Percentiles rank a stretch among this genome's conserved stretches.
Conservation (phyloP, 2,797 vertebrate species). For the Melanotaenia maccullochi region DNA sequence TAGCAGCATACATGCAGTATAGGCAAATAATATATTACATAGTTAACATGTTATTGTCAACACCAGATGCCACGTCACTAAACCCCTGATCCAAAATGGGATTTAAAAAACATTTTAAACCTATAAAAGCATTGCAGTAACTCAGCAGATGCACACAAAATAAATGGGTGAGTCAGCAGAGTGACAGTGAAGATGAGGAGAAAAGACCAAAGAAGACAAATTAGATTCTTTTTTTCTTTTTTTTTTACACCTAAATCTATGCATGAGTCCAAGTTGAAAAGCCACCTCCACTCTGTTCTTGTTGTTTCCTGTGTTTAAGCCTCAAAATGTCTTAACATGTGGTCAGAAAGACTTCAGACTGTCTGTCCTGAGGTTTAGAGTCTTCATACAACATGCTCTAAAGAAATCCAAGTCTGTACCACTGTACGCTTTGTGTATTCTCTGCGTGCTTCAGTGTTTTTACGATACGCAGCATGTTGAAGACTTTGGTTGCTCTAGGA, state of each 20-base stretch:
- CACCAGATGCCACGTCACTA: conserved; percentile 38
- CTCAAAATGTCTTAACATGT: conserved; percentile 24
- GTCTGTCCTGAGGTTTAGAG: conserved; percentile 38
- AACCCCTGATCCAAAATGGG: conserved; percentile 13
- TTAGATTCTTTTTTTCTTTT: background rate
- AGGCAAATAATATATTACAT: conserved; percentile 27
- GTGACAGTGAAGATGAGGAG: background rate
- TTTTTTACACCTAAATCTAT: conserved; percentile 24
- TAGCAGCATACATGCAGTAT: conserved; percentile 17
- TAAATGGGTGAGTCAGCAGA: background rate
- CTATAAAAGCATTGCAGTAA: conserved; percentile 45
- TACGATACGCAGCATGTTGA: conserved; percentile 87
- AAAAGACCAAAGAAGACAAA: background rate
- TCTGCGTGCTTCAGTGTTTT: conserved; percentile 13
- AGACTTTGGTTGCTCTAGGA: conserved; percentile 84
- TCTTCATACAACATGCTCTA: conserved; percentile 2
- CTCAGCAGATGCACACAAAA: conserved; percentile 25
- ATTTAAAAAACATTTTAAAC: background rate
- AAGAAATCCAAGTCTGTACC: conserved; percentile 26
- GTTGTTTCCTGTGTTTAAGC: conserved; percentile 12
- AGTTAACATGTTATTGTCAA: conserved; percentile 33
- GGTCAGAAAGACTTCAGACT: conserved; percentile 32
- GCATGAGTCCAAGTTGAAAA: conserved; percentile 20
- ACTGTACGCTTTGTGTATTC: conserved; percentile 1
- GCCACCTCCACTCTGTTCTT: conserved; percentile 15